These are phyloP conservation scores for Cyanoramphus novaezelandiae DNA, from an alignment of 2,113 vertebrate genomes.

Conservation along the genomic window DNA sequence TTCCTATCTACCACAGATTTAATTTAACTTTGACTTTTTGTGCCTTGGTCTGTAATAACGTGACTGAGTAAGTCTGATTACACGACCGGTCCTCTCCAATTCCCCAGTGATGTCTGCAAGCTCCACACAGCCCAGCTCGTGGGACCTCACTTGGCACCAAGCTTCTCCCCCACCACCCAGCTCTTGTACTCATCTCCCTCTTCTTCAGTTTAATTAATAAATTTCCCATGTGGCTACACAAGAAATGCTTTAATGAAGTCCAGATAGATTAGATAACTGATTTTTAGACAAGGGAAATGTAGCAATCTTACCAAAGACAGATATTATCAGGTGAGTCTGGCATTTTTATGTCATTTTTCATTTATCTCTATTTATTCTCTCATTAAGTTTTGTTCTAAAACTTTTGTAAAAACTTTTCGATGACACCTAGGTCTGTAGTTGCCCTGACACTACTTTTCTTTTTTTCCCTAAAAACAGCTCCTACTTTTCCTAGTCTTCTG, in stretches of 20 bases:
- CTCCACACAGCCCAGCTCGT: background rate
- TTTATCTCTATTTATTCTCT: constrained; percentile 14
- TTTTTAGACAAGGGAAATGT: constrained; percentile 62
- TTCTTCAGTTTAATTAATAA: constrained; percentile 62
- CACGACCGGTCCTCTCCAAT: background rate
- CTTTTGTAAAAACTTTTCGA: background rate
- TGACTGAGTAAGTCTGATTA: constrained; percentile 55
- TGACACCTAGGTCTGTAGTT: background rate
- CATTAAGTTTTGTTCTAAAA: constrained; percentile 11
- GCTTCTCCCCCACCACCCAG: background rate
- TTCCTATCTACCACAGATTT: background rate
- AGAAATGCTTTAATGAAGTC: constrained; percentile 62
- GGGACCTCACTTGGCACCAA: background rate
- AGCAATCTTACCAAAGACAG: constrained; percentile 46
- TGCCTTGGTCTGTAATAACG: constrained; percentile 48
- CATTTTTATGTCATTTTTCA: background rate
- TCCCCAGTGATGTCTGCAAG: background rate
- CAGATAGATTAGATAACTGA: constrained; percentile 48
- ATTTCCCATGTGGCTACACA: constrained; percentile 57
- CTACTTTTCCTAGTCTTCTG: background rate
- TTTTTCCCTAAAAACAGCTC: background rate
- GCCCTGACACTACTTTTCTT: background rate
- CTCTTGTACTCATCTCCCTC: constrained; percentile 33
- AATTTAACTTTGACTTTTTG: constrained; percentile 68
- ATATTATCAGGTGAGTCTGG: constrained; percentile 20